Percentiles rank a stretch among this genome's conserved stretches.
Evolutionary conservation across 2,113 vertebrate genomes (phyloP).

Genomic region (Bettongia penicillata): DNA sequence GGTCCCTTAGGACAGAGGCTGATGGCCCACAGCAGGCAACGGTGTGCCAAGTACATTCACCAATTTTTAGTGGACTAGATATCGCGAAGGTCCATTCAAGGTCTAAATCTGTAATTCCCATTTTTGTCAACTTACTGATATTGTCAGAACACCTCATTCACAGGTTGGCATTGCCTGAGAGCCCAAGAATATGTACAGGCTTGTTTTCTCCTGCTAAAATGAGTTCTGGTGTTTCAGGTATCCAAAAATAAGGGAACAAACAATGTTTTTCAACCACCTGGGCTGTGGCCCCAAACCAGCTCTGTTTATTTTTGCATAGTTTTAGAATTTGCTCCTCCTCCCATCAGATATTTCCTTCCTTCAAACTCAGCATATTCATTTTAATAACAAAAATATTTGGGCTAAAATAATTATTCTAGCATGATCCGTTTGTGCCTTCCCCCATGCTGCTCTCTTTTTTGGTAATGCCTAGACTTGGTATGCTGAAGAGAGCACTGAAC

Average conservation of each 20-base stretch:
- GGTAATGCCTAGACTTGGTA: neutral
- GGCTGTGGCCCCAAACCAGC: neutral
- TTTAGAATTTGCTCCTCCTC: neutral
- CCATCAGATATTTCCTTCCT: neutral
- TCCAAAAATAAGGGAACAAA: neutral
- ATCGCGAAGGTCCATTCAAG: neutral
- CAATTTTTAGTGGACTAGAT: neutral
- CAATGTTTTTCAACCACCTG: neutral
- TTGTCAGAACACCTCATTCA: neutral
- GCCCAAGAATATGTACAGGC: neutral
- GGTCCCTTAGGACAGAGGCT: neutral
- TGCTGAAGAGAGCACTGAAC: neutral
- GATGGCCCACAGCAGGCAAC: too few species aligned
- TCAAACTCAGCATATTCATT: neutral
- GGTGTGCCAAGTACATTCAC: too few species aligned
- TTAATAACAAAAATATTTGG: neutral
- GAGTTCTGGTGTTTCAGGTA: constrained; percentile 44
- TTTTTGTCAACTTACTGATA: neutral
- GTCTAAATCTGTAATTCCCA: neutral
- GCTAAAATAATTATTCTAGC: neutral
- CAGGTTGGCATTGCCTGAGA: neutral
- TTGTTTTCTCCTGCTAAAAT: constrained; percentile 7
- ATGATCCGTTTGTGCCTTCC: neutral
- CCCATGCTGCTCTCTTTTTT: neutral
- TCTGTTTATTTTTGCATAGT: neutral